Base-by-base conservation (phyloP, 2,888 invertebrate genomes). In the Cantharis lateralis region DNA sequence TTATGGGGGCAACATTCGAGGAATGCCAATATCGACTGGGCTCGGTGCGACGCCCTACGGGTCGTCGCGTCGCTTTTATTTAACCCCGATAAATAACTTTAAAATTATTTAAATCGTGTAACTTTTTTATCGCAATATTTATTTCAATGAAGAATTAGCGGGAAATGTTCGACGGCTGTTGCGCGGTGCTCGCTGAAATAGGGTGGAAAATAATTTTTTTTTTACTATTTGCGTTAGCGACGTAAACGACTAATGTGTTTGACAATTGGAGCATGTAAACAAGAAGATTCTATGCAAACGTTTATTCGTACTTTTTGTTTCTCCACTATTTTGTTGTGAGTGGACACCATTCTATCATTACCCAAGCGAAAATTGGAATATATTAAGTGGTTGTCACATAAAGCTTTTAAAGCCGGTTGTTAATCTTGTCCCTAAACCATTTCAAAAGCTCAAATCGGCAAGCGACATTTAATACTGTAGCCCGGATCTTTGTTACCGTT, bases 1-100 rank as follows among this genome's bases (percentile, higher is more conserved):
- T 10, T 71, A 28, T 32, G 68, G 68, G 74, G 71, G 74, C 74
- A 68, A 74, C 48, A 71, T 68, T 75, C 71, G 66, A 68, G 62
- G 63, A 70, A 20, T 15, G 71, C 62, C 70, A 62, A 69, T 71
- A 76, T 77, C 71, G 74, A 74, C 74, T 74, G 68, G 32, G 62
- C 32, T 74, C 66, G 32, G 77, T 74, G 73, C 77, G 77, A 70
- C 64, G 74, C 71, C 71, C 71, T 71, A 16, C 63, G 77, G 62
- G 71, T 26, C 63, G 77, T 74, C 77, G 71, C 77, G 74, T 62
- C 74, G 73, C 74, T 74, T 68, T 77, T 77, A 77, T 71, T 77
- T 74, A 70, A 71, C 74, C 63, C 70, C 71, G 28, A 76, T 70
- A 76, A 74, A 73, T 77, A 74, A 70, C 63, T 15, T 26, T 48